phyloP scores from a whole-genome alignment of 2,113 vertebrate genomes.

The Myotis brandtii region DNA sequence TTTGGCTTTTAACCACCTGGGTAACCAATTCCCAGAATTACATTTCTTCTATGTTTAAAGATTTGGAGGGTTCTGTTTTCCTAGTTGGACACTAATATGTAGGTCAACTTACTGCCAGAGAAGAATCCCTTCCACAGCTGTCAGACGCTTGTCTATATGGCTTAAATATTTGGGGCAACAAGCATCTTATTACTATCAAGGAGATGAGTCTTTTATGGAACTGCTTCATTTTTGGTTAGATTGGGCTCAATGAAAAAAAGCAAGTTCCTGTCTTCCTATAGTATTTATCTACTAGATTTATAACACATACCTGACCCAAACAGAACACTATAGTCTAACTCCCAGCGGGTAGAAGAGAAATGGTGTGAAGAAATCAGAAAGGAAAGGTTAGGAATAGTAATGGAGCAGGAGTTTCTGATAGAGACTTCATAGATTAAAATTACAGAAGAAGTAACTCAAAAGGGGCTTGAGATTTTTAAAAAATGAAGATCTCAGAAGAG shows the following conservation, averaged over 20 bases:
- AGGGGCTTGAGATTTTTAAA: neutral
- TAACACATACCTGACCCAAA: neutral
- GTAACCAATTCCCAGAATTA: neutral
- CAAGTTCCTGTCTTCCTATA: neutral
- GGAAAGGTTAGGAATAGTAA: constrained; percentile 27
- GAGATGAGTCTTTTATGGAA: neutral
- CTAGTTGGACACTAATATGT: neutral
- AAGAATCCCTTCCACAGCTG: neutral
- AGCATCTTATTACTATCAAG: neutral
- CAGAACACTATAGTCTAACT: neutral
- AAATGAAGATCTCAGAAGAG: constrained; percentile 16
- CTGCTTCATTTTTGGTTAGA: constrained; percentile 33
- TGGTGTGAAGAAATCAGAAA: neutral
- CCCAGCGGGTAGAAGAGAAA: neutral
- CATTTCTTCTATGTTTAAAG: constrained; percentile 33
- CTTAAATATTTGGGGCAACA: neutral
- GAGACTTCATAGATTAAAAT: constrained; percentile 11
- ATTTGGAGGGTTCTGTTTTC: constrained; percentile 14
- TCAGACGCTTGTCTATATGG: neutral
- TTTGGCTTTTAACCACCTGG: neutral
- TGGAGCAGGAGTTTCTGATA: neutral
- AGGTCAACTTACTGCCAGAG: neutral
- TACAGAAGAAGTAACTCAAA: constrained; percentile 10
- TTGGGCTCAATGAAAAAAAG: neutral
- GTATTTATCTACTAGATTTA: neutral